Conservation (phyloP, 2,113 vertebrate genomes). For the Cynocephalus volans region DNA sequence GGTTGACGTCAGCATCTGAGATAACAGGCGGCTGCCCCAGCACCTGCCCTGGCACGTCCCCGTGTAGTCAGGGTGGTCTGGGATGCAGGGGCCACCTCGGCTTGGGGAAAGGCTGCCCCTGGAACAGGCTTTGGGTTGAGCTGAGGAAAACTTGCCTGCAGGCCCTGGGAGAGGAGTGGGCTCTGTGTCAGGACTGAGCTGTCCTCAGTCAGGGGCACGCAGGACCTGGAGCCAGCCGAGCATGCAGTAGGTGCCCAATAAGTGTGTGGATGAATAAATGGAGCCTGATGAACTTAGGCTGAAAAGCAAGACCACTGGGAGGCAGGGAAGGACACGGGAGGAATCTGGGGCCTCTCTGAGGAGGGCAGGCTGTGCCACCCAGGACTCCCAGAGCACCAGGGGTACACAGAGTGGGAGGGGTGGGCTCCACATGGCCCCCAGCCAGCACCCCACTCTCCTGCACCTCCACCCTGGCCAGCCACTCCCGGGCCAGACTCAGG, state of each 20-base stretch:
- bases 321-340: no score
- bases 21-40: neutral
- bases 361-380: no score
- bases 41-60: neutral
- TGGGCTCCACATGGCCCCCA: neutral
- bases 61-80: neutral
- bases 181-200: no score
- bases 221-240: fast-evolving
- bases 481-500: neutral
- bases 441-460: neutral
- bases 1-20: slow-evolving; percentile 40
- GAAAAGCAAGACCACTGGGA: neutral
- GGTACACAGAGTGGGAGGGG: neutral
- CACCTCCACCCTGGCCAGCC: neutral
- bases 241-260: fast-evolving
- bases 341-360: neutral
- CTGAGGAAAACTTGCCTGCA: neutral
- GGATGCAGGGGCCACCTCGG: neutral
- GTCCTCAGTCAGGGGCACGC: fast-evolving
- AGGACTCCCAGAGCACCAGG: no score
- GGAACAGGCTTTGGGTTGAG: neutral
- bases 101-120: neutral
- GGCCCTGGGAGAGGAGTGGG: fast-evolving
- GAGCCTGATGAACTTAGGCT: fast-evolving
- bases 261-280: fast-evolving